These are phyloP conservation scores for Astyanax mexicanus DNA, from an alignment of 2,797 vertebrate genomes.

Conservation along the genomic window DNA sequence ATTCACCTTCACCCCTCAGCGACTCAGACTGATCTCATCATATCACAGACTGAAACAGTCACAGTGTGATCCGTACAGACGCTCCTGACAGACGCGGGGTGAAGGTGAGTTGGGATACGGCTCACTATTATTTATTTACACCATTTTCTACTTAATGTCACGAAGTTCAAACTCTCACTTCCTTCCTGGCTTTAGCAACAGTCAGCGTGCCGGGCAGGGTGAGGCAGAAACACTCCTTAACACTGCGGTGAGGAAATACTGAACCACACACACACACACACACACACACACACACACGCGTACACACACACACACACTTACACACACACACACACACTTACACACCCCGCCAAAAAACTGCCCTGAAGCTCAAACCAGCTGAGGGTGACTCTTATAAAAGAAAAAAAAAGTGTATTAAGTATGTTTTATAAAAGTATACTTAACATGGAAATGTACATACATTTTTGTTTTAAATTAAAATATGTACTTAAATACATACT, in stretches of 20 bases:
- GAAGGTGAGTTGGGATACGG: neutral
- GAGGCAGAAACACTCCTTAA: slow-evolving; percentile 16
- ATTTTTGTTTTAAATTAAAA: too few species aligned
- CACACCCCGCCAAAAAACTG: neutral
- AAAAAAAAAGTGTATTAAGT: too few species aligned
- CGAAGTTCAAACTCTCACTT: slow-evolving; percentile 30
- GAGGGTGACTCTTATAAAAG: too few species aligned
- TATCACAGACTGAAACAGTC: neutral
- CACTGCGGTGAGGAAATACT: slow-evolving; percentile 21
- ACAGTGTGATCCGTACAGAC: neutral
- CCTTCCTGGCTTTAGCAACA: slow-evolving; percentile 34
- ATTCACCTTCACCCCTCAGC: slow-evolving; percentile 1
- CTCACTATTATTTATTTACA: slow-evolving; percentile 9
- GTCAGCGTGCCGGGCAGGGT: neutral
- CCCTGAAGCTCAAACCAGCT: neutral
- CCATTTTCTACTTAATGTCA: neutral
- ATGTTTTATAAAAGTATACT: too few species aligned
- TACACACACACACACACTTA: slow-evolving; percentile 9
- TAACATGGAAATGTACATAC: too few species aligned
- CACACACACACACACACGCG: slow-evolving; percentile 9
- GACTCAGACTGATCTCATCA: slow-evolving; percentile 28
- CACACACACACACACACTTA: slow-evolving; percentile 9
- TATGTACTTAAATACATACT: too few species aligned
- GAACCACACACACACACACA: slow-evolving; percentile 14
- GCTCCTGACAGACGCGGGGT: neutral